A percentile compares a stretch with the other conserved stretches of the same genome.
phyloP scores from a whole-genome alignment of 2,888 invertebrate species.

The Tachina grossa region DNA sequence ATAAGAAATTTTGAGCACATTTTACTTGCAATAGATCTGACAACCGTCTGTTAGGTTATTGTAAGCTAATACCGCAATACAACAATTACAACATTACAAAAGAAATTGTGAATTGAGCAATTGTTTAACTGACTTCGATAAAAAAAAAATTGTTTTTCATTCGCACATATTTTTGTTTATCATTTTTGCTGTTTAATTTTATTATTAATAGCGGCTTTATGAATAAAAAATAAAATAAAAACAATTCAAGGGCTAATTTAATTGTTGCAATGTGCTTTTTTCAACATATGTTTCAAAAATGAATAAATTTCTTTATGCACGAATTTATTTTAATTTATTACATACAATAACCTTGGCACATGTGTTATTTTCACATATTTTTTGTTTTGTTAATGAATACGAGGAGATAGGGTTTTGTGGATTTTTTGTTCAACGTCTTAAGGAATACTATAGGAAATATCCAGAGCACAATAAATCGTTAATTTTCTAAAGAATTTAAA shows the following conservation, averaged over 20 bases:
- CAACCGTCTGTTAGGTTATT: too few relatives aligned
- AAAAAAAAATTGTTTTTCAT: neutral
- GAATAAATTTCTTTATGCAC: constrained; percentile 27
- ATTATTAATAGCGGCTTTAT: constrained; percentile 11
- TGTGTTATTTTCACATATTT: constrained; percentile 24
- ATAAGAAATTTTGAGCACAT: too few relatives aligned
- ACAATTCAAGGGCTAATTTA: constrained; percentile 35
- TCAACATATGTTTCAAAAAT: constrained; percentile 6
- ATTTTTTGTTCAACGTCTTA: neutral
- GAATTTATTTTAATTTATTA: constrained; percentile 11
- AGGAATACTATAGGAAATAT: neutral
- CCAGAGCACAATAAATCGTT: neutral
- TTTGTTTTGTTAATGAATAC: neutral
- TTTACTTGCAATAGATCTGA: too few relatives aligned
- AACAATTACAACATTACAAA: neutral
- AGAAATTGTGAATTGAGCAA: neutral
- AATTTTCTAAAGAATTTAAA: neutral
- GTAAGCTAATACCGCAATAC: neutral
- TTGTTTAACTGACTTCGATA: neutral
- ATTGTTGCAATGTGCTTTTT: constrained; percentile 9
- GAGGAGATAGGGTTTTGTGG: neutral
- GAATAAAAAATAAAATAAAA: neutral
- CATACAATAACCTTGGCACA: constrained; percentile 38
- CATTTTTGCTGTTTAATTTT: neutral
- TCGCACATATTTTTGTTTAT: neutral